Evolutionary conservation across 1,140 invertebrate genomes (phyloP).

Genomic region (Episyrphus balteatus): DNA sequence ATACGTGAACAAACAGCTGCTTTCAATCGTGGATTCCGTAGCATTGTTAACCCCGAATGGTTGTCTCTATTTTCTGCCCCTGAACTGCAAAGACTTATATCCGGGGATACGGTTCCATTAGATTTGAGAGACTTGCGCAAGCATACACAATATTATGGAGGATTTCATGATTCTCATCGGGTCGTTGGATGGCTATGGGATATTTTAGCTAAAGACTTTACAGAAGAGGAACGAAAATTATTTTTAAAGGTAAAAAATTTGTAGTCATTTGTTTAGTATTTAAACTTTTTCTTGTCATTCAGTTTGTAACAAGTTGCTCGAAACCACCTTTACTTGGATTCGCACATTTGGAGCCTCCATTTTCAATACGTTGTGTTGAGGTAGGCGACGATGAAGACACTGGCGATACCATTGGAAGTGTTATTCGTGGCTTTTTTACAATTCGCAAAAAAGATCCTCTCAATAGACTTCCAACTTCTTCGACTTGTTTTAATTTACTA

Average conservation of each 20-base stretch:
- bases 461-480: constrained; percentile 92
- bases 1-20: constrained; percentile 92
- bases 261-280: not conserved
- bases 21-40: constrained; percentile 92
- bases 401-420: constrained; percentile 54
- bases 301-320: constrained; percentile 98
- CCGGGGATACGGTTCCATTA: constrained; percentile 81
- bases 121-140: constrained; percentile 83
- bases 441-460: constrained; percentile 92
- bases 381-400: constrained; percentile 97
- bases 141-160: constrained; percentile 97
- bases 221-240: constrained; percentile 76
- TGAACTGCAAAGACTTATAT: constrained; percentile 86
- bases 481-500: constrained; percentile 97
- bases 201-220: constrained; percentile 92
- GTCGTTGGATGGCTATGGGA: constrained; percentile 99
- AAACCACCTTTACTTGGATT: constrained; percentile 94
- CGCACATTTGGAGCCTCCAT: constrained; percentile 93
- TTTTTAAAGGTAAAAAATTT: constrained; percentile 71
- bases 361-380: constrained; percentile 98
- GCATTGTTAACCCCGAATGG: constrained; percentile 93
- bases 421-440: constrained; percentile 95
- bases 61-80: constrained; percentile 90
- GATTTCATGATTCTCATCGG: constrained; percentile 96
- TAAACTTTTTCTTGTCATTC: too few relatives aligned